Base-by-base conservation (phyloP, 2,797 vertebrate genomes). In the Sebastes steindachneri region DNA sequence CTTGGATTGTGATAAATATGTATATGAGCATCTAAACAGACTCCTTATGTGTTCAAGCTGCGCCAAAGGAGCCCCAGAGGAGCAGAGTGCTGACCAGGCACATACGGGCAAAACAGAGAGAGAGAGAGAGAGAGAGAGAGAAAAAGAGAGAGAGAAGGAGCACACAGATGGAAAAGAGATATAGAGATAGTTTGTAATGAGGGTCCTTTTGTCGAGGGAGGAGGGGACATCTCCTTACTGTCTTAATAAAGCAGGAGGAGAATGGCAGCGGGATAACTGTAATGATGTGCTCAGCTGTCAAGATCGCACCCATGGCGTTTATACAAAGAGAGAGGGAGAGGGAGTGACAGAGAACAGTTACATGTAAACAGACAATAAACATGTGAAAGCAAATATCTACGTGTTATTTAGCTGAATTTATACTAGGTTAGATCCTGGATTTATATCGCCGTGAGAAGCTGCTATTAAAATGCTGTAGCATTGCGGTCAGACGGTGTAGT, bases 1-100 rank as follows among this genome's bases (percentile, higher is more conserved):
- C 68, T 76, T 65, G 37, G 79, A 68, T 58, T 73, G 75, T 69
- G 83, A 86, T 88, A 77, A 86, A 89, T 87, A 83, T 87, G 63
- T 35, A 85, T 79, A 85, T 75, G 75, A 78, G 72, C 58, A 53
- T 84, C 76, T 86, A 83, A 91, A 86, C 83, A 84, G 68, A 68
- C 76, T 87, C 79, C 78, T 85, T 77, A 72, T 82, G 80, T 77
- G 85, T 88, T 90, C 66, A 85, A 88, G 73, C 81, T 88, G 77
- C 17, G 9, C 71, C 76, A 74, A 75, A 82, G 72, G 66, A 80
- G 77, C 68, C 87, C 86, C 75, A 68, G 55, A 83, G 78, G 85
- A 82, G 72, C 35, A 55, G 53, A 86, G 62, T 88, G 93, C 93
- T 95, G 94, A 94, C 85, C 89, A 87, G 7, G 87, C 92, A 91